A percentile compares a stretch with the other conserved stretches of the same genome.
These are phyloP conservation scores for Metridium senile DNA, from an alignment of 92 coral and sea anemone genomes.

Conservation along the genomic window DNA sequence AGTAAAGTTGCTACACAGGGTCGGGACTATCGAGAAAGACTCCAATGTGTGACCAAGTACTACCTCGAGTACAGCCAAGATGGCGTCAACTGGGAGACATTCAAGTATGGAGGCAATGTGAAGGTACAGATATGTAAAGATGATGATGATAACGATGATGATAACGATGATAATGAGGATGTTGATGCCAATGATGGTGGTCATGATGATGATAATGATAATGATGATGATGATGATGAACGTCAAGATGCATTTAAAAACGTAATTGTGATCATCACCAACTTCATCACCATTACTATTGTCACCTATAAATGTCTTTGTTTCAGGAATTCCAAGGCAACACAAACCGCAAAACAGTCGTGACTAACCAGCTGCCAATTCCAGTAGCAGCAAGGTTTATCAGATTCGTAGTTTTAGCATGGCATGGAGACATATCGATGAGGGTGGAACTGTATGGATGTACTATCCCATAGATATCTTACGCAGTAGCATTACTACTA, in stretches of 20 bases:
- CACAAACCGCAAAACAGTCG: not conserved
- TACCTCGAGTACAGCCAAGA: not conserved
- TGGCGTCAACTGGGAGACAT: constrained; percentile 7
- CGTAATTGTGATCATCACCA: not conserved
- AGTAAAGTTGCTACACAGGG: constrained; percentile 27
- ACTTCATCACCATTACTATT: not conserved
- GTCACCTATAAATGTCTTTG: too few relatives aligned
- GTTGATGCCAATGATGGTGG: too few relatives aligned
- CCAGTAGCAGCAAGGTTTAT: not conserved
- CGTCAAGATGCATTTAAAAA: too few relatives aligned
- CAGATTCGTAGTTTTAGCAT: too few relatives aligned
- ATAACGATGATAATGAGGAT: too few relatives aligned
- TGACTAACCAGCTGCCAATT: not conserved
- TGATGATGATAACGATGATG: not conserved
- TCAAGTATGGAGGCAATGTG: constrained; percentile 8
- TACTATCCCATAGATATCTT: not conserved
- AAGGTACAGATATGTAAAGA: not conserved
- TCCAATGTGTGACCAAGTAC: constrained; percentile 20
- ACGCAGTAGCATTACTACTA: too few relatives aligned
- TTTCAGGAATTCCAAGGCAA: not conserved
- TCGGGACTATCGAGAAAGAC: not conserved
- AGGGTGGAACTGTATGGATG: not conserved
- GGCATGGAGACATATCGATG: not conserved
- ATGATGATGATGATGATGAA: not conserved
- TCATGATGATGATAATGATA: too few relatives aligned